Base-by-base conservation (phyloP, 1,140 invertebrate genomes). In the Papilio polyxenes region DNA sequence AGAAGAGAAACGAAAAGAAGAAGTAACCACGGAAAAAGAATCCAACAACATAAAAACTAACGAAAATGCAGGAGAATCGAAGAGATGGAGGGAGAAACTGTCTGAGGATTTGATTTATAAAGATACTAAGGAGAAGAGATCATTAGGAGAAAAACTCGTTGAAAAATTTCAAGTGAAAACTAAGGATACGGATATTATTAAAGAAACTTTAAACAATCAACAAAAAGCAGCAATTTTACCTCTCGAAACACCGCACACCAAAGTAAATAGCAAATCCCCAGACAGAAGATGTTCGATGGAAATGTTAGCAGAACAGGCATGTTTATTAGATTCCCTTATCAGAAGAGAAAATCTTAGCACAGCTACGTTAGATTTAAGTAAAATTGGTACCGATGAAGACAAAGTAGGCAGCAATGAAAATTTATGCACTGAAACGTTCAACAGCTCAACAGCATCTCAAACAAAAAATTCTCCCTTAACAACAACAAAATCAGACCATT, bases 141-240 rank as follows among this genome's bases (percentile, higher is more conserved):
- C 96, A 0, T 95, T 97, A 0, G 97, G 97, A 1, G 96, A 97
- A 82, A 90, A 96, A 80, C 88, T 97, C n/a, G 95, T 97, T 10
- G 97, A 97, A 87, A 97, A 97, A 89, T 97, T 97, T 91, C 92
- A 96, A 15, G 96, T 97, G 49, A 96, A 96, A 82, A 96, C 97
- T 59, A 96, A 95, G 77, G 94, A 95, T 82, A 84, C 93, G 10
- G 86, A 91, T 75, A 90, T 95, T 13, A 69, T 31, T 20, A 84
- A 85, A 44, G 79, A 37, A 1, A 83, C n/a, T 6, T 49, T 69
- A 69, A 84, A 78, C 53, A 84, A 79, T 49, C 53, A 74, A 75
- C 51, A 37, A 83, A 31, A 78, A 40, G 77, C 81, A 82, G 72
- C 23, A 37, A 82, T 75, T 80, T 81, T 75, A 56, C 81, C 85